Percentiles rank a stretch among this genome's conserved stretches.
Conservation (phyloP, 2,888 invertebrate species). For the Drosophila emarginata region DNA sequence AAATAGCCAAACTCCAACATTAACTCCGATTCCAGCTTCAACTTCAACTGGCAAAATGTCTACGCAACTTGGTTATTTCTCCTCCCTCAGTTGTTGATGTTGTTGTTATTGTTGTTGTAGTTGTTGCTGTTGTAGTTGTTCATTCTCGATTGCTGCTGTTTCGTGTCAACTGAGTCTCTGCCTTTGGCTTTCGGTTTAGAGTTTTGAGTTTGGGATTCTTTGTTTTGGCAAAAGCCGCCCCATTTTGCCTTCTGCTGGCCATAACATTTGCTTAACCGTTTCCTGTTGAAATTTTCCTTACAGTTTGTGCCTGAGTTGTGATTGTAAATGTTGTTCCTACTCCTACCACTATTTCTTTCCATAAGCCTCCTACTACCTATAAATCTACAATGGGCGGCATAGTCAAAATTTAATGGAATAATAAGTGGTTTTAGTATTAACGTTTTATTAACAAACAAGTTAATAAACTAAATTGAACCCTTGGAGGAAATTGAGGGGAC, state of each 20-base stretch:
- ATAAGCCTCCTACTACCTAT: slow-evolving; percentile 27
- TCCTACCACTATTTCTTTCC: slow-evolving; percentile 22
- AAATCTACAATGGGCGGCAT: neutral
- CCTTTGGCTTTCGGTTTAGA: slow-evolving; percentile 38
- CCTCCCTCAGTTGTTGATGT: neutral
- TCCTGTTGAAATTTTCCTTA: slow-evolving; percentile 61
- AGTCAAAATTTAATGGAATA: neutral
- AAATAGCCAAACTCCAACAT: slow-evolving; percentile 54
- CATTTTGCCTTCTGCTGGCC: slow-evolving; percentile 57
- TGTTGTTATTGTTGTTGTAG: slow-evolving; percentile 1
- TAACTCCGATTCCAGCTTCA: slow-evolving; percentile 37
- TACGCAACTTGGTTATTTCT: slow-evolving; percentile 60
- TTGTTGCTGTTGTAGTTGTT: slow-evolving; percentile 38
- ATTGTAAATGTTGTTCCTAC: slow-evolving; percentile 33
- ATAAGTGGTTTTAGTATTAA: neutral
- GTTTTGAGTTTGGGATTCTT: slow-evolving; percentile 38
- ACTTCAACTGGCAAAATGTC: slow-evolving; percentile 55
- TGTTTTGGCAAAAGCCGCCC: slow-evolving; percentile 61
- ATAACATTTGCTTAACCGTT: slow-evolving; percentile 72
- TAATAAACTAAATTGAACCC: no score
- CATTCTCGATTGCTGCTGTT: slow-evolving; percentile 46
- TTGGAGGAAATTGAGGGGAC: no score
- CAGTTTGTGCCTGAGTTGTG: slow-evolving; percentile 42
- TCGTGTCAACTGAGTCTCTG: slow-evolving; percentile 65
- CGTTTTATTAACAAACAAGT: no score